Percentiles rank a stretch among this genome's conserved stretches.
Conservation (phyloP, 2,888 invertebrate species). For the Heliconius cydno region DNA sequence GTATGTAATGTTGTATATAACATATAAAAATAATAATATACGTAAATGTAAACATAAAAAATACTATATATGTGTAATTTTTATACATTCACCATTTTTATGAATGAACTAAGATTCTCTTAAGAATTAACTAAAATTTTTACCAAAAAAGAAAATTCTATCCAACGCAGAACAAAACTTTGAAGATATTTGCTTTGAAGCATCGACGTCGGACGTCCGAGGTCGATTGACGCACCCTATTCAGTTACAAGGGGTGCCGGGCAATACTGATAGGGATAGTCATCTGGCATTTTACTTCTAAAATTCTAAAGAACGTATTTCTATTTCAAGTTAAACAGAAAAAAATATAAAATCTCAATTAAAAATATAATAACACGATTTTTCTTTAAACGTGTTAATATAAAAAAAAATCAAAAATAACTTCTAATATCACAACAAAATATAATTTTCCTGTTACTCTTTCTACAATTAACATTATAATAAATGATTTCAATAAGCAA, state of each 20-base stretch:
- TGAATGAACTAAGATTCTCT: neutral
- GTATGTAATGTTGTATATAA: too few species aligned
- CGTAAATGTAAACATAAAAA: neutral
- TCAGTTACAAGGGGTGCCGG: constrained; percentile 46
- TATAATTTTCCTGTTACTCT: neutral
- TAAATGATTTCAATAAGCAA: constrained; percentile 18
- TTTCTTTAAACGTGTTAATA: too few species aligned
- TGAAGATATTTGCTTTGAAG: neutral
- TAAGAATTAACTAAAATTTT: neutral
- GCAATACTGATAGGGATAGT: constrained; percentile 33
- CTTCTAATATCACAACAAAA: neutral
- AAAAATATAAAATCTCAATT: too few species aligned
- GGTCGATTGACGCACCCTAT: constrained; percentile 66
- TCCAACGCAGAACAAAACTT: neutral
- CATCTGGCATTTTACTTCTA: constrained; percentile 9
- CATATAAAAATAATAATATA: too few species aligned
- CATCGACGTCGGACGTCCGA: constrained; percentile 62
- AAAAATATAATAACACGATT: too few species aligned
- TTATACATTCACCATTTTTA: neutral
- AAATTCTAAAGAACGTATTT: neutral
- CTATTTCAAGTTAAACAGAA: too few species aligned
- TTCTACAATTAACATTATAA: constrained; percentile 2
- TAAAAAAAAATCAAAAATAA: too few species aligned
- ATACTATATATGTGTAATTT: too few species aligned
- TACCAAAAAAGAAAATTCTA: neutral